Conservation (phyloP, 2,888 invertebrate genomes). For the Biston betularia region DNA sequence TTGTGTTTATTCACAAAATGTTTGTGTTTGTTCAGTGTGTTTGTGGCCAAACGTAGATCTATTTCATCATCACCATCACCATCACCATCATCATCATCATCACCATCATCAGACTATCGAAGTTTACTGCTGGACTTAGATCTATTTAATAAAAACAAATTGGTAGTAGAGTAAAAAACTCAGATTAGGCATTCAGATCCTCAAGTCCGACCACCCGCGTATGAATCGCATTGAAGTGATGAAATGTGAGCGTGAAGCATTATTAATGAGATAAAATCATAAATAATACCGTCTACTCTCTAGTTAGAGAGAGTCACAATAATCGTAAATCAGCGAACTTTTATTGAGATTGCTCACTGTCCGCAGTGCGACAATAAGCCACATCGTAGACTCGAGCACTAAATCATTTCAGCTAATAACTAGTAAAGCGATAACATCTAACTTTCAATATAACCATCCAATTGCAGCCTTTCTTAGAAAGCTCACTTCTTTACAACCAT, state of each 20-base stretch:
- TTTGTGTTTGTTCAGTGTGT: too few species aligned
- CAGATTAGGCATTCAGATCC: too few species aligned
- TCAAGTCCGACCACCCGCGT: too few species aligned
- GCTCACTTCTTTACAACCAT: constrained; percentile 72
- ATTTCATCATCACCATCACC: too few species aligned
- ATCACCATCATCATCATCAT: too few species aligned
- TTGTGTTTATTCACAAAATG: too few species aligned
- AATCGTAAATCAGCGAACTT: constrained; percentile 2
- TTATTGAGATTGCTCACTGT: constrained; percentile 17
- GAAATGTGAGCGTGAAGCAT: not conserved
- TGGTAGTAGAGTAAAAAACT: too few species aligned
- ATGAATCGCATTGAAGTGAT: too few species aligned
- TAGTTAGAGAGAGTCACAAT: constrained; percentile 3
- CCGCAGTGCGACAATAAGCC: constrained; percentile 43
- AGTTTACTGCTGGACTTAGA: too few species aligned
- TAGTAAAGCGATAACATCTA: constrained; percentile 77
- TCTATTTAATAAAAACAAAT: too few species aligned
- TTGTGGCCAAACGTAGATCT: too few species aligned
- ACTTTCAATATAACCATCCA: constrained; percentile 82
- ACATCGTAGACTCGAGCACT: constrained; percentile 61
- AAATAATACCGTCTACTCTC: not conserved
- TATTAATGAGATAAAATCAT: not conserved
- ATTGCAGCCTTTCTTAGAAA: constrained; percentile 80
- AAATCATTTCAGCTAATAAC: constrained; percentile 82
- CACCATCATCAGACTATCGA: too few species aligned